These are phyloP conservation scores for Brachionus koreanus DNA, from an alignment of 1,140 invertebrate species.

Conservation along the genomic window DNA sequence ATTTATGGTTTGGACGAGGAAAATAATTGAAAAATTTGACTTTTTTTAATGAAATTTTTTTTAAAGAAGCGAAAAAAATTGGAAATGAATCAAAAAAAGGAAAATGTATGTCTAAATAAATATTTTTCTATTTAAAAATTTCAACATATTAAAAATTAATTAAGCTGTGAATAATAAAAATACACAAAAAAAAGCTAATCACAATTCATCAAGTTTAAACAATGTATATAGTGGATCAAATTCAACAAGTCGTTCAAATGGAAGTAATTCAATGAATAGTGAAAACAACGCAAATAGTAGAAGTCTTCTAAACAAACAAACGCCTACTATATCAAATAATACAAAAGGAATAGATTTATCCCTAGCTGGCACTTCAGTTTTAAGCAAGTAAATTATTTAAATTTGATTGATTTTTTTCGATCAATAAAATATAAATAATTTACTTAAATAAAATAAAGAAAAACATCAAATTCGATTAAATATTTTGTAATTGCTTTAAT, in stretches of 20 bases:
- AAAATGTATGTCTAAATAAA: background rate
- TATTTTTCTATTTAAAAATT: background rate
- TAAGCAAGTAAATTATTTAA: background rate
- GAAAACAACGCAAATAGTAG: background rate
- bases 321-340: constrained; percentile 12
- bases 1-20: too few relatives aligned
- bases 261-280: background rate
- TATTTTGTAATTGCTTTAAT: too few relatives aligned
- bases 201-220: background rate
- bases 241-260: background rate
- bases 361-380: background rate
- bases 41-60: background rate
- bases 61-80: background rate
- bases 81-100: background rate
- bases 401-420: background rate
- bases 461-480: too few relatives aligned
- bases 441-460: background rate
- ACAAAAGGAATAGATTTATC: constrained; percentile 13
- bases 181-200: background rate
- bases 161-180: background rate
- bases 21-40: background rate
- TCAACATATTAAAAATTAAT: background rate
- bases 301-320: background rate
- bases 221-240: constrained; percentile 2
- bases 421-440: background rate